Evolutionary conservation across 2,888 invertebrate species (phyloP).

Genomic region (Dryobotodes eremita): DNA sequence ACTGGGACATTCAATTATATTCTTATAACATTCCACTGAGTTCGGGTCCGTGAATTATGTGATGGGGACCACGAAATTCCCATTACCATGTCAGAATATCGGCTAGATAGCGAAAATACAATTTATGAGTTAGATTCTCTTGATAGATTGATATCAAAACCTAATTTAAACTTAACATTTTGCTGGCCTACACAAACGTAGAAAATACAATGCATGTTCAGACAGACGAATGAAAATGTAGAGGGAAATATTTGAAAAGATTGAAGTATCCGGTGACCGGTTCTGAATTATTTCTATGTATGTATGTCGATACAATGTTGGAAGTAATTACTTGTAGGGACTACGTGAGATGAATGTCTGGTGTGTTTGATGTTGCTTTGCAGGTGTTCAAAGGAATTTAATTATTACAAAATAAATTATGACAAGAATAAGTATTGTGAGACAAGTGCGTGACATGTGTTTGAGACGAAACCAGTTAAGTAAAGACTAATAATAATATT

Average conservation of each 20-base stretch:
- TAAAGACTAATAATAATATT: background rate
- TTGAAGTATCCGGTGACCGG: conserved; percentile 34
- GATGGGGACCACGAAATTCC: conserved; percentile 59
- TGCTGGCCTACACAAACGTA: conserved; percentile 23
- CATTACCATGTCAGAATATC: conserved; percentile 73
- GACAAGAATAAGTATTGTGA: conserved; percentile 5
- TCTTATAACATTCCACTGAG: conserved; percentile 74
- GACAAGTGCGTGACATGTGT: conserved; percentile 18
- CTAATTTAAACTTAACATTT: conserved; percentile 51
- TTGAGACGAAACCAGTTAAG: background rate
- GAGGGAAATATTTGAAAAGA: conserved; percentile 38
- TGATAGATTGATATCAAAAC: conserved; percentile 39
- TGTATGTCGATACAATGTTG: conserved; percentile 50
- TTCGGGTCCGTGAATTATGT: conserved; percentile 73
- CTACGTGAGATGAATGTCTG: conserved; percentile 45
- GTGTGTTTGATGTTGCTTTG: conserved; percentile 15
- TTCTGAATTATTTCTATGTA: conserved; percentile 43
- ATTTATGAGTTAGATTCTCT: conserved; percentile 45
- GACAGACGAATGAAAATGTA: conserved; percentile 19
- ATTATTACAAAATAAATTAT: conserved; percentile 45
- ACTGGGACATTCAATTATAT: conserved; percentile 75
- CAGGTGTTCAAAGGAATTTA: conserved; percentile 41
- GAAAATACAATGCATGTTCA: conserved; percentile 32
- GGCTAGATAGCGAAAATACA: conserved; percentile 63
- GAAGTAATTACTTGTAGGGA: conserved; percentile 59